A percentile compares a stretch with the other conserved stretches of the same genome.
phyloP scores from a whole-genome alignment of 2,888 invertebrate species.

The Torymus tubicola region DNA sequence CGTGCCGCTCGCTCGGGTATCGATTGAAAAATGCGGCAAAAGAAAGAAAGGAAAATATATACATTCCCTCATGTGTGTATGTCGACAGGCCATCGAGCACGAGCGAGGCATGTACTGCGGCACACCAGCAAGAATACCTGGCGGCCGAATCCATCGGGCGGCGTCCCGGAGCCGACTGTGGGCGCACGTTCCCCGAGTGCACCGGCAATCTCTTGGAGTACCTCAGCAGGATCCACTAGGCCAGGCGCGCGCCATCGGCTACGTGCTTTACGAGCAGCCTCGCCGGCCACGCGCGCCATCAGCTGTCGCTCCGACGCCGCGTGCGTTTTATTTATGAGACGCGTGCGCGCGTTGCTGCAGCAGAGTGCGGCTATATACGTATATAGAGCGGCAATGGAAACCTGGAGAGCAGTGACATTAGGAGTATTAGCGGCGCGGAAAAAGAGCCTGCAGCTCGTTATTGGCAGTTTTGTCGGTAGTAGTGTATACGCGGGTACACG shows the following conservation, averaged over 20 bases:
- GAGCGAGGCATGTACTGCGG: constrained; percentile 59
- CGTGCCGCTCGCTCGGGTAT: too few species aligned
- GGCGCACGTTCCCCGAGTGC: constrained; percentile 65
- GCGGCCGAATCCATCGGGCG: constrained; percentile 69
- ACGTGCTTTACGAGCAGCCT: too few species aligned
- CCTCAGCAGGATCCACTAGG: constrained; percentile 64
- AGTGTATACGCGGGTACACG: too few species aligned
- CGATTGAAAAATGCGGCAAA: background rate
- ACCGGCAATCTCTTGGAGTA: constrained; percentile 67
- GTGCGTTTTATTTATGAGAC: too few species aligned
- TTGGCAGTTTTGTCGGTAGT: constrained; percentile 68
- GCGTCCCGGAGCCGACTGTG: constrained; percentile 27
- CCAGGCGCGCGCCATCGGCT: background rate
- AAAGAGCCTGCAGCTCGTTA: constrained; percentile 66
- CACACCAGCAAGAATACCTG: constrained; percentile 69
- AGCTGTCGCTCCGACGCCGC: too few species aligned
- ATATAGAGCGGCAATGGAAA: too few species aligned
- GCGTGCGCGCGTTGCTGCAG: too few species aligned
- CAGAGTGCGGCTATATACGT: too few species aligned
- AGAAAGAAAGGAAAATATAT: constrained; percentile 1
- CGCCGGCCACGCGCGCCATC: too few species aligned
- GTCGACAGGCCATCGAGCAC: constrained; percentile 69
- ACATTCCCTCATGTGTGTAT: background rate
- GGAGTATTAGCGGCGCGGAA: too few species aligned
- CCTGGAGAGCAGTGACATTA: too few species aligned